These are phyloP conservation scores for Tenthredo scrophulariae DNA, from an alignment of 2,888 invertebrate genomes.

Conservation along the genomic window DNA sequence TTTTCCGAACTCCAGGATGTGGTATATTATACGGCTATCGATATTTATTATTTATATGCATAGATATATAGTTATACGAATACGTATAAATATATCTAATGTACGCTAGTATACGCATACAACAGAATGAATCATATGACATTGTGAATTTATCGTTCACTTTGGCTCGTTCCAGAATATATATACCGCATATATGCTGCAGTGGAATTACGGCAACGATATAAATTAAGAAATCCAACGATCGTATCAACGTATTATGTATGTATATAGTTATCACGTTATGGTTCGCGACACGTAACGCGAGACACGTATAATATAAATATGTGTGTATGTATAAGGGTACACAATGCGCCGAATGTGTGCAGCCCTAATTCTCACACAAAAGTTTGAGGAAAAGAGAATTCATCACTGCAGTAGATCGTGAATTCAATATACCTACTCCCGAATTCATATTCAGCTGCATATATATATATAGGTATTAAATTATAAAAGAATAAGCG, in stretches of 20 bases:
- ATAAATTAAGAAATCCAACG: background rate
- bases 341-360: background rate
- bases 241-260: background rate
- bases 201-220: background rate
- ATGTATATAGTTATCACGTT: background rate
- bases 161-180: background rate
- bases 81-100: background rate
- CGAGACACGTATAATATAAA: background rate
- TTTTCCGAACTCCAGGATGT: background rate
- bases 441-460: too few relatives aligned
- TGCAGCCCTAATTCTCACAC: background rate
- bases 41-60: background rate
- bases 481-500: too few relatives aligned
- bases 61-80: background rate
- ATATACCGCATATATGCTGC: background rate
- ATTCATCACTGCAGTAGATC: too few relatives aligned
- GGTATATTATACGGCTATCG: background rate
- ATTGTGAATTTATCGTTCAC: conserved; percentile 4
- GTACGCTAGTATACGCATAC: background rate
- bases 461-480: too few relatives aligned
- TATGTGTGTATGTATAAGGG: background rate
- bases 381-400: background rate
- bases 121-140: background rate
- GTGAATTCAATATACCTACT: too few relatives aligned
- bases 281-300: background rate